Percentiles rank a stretch among this genome's conserved stretches.
Evolutionary conservation across 1,140 invertebrate genomes (phyloP).

Genomic region (Archivesica marissinica): DNA sequence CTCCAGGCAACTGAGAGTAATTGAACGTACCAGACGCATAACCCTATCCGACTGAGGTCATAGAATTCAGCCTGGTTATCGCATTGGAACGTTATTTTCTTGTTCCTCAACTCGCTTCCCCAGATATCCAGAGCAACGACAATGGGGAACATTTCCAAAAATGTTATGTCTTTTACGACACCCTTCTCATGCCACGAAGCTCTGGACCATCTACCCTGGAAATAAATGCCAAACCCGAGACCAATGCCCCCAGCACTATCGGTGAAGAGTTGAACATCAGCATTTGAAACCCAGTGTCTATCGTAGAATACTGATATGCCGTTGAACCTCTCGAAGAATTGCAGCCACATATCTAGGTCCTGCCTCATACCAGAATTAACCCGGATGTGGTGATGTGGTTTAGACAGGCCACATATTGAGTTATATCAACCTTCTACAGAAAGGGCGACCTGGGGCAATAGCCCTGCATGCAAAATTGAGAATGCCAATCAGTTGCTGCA

Average conservation of each 20-base stretch:
- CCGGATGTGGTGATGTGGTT: slow-evolving; percentile 34
- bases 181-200: slow-evolving; percentile 46
- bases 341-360: no score
- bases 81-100: slow-evolving; percentile 45
- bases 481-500: slow-evolving; percentile 64
- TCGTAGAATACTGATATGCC: no score
- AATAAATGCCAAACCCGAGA: slow-evolving; percentile 54
- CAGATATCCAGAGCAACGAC: slow-evolving; percentile 42
- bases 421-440: slow-evolving; percentile 49
- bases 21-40: slow-evolving; percentile 23
- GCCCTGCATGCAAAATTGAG: slow-evolving; percentile 63
- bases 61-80: slow-evolving; percentile 55
- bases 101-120: slow-evolving; percentile 40
- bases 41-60: slow-evolving; percentile 26
- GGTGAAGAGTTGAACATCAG: no score
- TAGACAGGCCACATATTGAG: slow-evolving; percentile 57
- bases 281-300: no score
- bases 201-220: slow-evolving; percentile 32
- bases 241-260: slow-evolving; percentile 35
- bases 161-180: slow-evolving; percentile 51
- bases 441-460: slow-evolving; percentile 53
- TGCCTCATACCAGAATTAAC: no score
- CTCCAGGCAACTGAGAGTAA: slow-evolving; percentile 34
- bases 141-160: slow-evolving; percentile 65
- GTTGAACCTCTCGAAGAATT: no score